Evolutionary conservation across 1,140 invertebrate genomes (phyloP).

Genomic region (Sogatella furcifera): DNA sequence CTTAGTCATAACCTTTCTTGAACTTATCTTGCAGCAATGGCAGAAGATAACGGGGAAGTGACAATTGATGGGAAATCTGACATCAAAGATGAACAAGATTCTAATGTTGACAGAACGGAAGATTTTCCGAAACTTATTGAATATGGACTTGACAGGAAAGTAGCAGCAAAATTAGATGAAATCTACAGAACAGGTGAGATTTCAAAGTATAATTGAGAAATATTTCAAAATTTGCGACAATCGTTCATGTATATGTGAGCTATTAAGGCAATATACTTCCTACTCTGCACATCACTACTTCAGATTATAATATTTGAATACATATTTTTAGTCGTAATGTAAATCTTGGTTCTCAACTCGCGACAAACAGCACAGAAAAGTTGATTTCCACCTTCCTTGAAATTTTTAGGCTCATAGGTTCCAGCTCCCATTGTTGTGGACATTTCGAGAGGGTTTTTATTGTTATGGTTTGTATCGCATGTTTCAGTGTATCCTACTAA

Average conservation of each 20-base stretch:
- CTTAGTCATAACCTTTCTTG: slow-evolving; percentile 15
- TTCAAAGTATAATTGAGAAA: slow-evolving; percentile 5
- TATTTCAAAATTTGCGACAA: neutral
- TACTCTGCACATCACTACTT: neutral
- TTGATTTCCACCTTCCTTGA: no score
- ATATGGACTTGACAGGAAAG: slow-evolving; percentile 88
- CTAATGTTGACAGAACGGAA: slow-evolving; percentile 55
- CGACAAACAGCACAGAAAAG: no score
- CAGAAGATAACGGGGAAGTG: slow-evolving; percentile 84
- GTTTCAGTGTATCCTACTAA: no score
- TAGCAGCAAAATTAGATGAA: slow-evolving; percentile 87
- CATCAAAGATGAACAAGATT: slow-evolving; percentile 44
- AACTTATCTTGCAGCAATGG: slow-evolving; percentile 56
- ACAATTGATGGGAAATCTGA: slow-evolving; percentile 48
- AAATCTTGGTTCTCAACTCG: no score
- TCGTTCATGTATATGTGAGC: neutral
- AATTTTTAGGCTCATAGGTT: no score
- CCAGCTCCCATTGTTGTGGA: no score
- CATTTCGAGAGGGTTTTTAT: no score
- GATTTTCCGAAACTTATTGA: slow-evolving; percentile 81
- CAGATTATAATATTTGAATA: no score
- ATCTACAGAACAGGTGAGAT: slow-evolving; percentile 83
- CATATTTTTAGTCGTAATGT: no score
- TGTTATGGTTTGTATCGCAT: no score
- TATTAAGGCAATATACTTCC: slow-evolving; percentile 2